Conservation (phyloP, 2,113 vertebrate genomes). For the Salvelinus fontinalis region DNA sequence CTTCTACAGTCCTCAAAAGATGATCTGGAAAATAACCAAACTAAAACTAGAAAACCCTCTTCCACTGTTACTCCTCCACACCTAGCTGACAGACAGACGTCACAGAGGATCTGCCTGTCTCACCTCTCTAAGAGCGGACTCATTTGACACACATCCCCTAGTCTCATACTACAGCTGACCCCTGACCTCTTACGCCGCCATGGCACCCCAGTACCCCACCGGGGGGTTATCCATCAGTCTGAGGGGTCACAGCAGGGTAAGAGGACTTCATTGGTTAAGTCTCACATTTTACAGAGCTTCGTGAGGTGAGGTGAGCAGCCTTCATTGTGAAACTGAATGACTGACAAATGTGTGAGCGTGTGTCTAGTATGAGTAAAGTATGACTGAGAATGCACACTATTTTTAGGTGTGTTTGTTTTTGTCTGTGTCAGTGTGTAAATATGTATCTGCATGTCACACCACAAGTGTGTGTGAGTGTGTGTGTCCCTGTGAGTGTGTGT, state of each 20-base stretch:
- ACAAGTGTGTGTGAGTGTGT: conserved; percentile 36
- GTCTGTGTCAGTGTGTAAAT: conserved; percentile 16
- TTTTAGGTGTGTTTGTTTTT: not conserved
- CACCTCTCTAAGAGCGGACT: conserved; percentile 53
- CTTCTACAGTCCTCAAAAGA: not conserved
- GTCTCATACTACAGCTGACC: conserved; percentile 69
- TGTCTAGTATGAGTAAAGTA: not conserved
- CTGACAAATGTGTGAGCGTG: conserved; percentile 25
- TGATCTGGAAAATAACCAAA: not conserved
- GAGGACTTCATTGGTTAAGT: conserved; percentile 57
- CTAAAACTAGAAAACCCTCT: not conserved
- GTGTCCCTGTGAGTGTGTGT: conserved; percentile 39
- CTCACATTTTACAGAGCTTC: conserved; percentile 62
- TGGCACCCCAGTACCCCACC: conserved; percentile 59
- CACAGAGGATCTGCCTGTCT: conserved; percentile 35
- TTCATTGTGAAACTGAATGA: conserved; percentile 52
- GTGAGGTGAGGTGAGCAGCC: conserved; percentile 40
- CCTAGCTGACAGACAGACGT: not conserved
- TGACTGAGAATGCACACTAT: not conserved
- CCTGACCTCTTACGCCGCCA: conserved; percentile 33
- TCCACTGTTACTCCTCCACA: conserved; percentile 12
- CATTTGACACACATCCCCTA: conserved; percentile 72
- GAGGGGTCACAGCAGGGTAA: conserved; percentile 71
- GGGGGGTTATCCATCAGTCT: conserved; percentile 67
- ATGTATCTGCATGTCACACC: conserved; percentile 16